These are phyloP conservation scores for Urosaurus nigricauda DNA, from an alignment of 2,797 vertebrate genomes.

Conservation along the genomic window DNA sequence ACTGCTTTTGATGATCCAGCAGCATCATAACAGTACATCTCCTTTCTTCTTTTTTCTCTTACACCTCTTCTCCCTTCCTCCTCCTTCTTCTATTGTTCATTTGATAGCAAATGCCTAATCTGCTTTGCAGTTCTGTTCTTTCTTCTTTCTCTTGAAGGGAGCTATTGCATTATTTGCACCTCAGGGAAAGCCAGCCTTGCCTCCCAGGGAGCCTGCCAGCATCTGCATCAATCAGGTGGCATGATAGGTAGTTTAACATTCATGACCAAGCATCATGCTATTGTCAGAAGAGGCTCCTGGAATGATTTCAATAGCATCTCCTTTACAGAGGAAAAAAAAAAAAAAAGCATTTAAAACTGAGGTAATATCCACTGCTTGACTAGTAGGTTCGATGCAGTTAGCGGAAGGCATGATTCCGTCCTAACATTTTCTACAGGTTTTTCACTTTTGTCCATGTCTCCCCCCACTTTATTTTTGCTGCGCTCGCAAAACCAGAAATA, in stretches of 20 bases:
- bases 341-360: not conserved
- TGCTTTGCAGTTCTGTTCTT: not conserved
- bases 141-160: not conserved
- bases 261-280: not conserved
- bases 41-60: not conserved
- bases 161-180: not conserved
- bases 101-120: not conserved
- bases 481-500: conserved; percentile 35
- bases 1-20: no score
- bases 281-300: not conserved
- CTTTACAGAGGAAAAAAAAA: not conserved
- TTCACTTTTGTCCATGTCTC: not conserved
- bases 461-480: not conserved
- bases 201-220: conserved; percentile 3
- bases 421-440: not conserved
- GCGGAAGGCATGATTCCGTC: not conserved
- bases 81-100: not conserved
- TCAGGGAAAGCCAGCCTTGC: not conserved
- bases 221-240: not conserved
- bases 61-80: no score
- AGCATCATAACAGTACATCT: not conserved
- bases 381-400: not conserved
- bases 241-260: conserved; percentile 13
- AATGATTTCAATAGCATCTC: not conserved
- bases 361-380: not conserved